Conservation (phyloP, 2,797 vertebrate species). For the Menidia menidia region DNA sequence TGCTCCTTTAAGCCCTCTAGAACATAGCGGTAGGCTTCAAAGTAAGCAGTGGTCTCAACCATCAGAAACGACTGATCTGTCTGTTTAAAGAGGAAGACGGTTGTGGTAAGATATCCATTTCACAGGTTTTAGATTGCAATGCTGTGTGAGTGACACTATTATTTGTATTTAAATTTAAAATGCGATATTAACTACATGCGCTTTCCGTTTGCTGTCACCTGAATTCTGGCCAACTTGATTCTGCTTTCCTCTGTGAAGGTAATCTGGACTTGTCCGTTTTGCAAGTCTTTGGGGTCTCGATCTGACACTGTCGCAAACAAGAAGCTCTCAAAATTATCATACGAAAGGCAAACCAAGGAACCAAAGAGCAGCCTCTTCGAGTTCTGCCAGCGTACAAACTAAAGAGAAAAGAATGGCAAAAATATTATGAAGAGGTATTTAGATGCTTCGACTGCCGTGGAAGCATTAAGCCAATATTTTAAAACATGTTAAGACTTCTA, state of each 20-base stretch:
- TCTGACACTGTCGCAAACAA: conserved; percentile 92
- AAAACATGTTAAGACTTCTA: background rate
- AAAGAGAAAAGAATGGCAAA: conserved; percentile 29
- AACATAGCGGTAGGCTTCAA: conserved; percentile 94
- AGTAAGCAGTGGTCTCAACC: conserved; percentile 95
- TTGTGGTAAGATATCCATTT: background rate
- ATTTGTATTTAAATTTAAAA: too few species aligned
- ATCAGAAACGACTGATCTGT: conserved; percentile 87
- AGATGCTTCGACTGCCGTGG: background rate
- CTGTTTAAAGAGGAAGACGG: conserved; percentile 34
- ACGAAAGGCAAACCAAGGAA: conserved; percentile 93
- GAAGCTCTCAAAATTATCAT: conserved; percentile 90
- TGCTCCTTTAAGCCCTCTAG: conserved; percentile 90
- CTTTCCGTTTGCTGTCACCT: conserved; percentile 57
- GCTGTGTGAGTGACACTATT: background rate
- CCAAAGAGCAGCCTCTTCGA: conserved; percentile 93
- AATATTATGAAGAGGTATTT: background rate
- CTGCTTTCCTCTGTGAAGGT: conserved; percentile 87
- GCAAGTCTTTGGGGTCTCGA: conserved; percentile 80
- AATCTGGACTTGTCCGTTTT: conserved; percentile 84
- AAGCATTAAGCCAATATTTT: background rate
- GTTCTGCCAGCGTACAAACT: conserved; percentile 92
- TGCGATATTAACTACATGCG: too few species aligned
- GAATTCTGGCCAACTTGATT: conserved; percentile 72
- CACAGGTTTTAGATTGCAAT: background rate